These are phyloP conservation scores for Stegastes partitus DNA, from an alignment of 2,113 vertebrate genomes.

Conservation along the genomic window DNA sequence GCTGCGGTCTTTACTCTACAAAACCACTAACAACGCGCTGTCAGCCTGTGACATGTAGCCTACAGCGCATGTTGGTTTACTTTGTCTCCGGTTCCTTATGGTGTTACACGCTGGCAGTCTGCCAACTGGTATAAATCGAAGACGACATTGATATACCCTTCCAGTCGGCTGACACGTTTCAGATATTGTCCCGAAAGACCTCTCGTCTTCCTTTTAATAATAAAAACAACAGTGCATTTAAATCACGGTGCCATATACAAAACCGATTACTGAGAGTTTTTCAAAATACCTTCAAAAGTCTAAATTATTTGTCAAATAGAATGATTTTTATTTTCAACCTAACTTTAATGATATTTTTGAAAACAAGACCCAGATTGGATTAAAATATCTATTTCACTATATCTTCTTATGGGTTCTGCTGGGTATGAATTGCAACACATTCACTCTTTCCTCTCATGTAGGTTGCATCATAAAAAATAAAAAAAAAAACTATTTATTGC, in stretches of 20 bases:
- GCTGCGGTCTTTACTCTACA: neutral
- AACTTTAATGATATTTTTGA: neutral
- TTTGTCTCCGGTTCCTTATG: neutral
- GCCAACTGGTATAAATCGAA: neutral
- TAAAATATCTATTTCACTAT: no score
- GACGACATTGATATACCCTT: neutral
- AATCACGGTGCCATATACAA: no score
- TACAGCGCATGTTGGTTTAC: neutral
- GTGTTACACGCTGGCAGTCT: neutral
- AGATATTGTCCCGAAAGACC: no score
- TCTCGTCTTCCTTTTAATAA: no score
- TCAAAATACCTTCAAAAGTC: no score
- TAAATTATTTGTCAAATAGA: no score
- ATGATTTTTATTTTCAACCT: no score
- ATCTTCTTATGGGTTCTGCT: no score
- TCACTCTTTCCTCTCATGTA: neutral
- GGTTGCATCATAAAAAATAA: neutral
- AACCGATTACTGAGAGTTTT: no score
- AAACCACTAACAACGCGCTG: neutral
- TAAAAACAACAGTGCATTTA: no score
- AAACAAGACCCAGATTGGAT: neutral
- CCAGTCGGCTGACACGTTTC: neutral
- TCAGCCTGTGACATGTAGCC: neutral
- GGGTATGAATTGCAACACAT: neutral
- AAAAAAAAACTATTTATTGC: conserved; percentile 9